Evolutionary conservation across 2,113 vertebrate genomes (phyloP).

Genomic region (Spea bombifrons): DNA sequence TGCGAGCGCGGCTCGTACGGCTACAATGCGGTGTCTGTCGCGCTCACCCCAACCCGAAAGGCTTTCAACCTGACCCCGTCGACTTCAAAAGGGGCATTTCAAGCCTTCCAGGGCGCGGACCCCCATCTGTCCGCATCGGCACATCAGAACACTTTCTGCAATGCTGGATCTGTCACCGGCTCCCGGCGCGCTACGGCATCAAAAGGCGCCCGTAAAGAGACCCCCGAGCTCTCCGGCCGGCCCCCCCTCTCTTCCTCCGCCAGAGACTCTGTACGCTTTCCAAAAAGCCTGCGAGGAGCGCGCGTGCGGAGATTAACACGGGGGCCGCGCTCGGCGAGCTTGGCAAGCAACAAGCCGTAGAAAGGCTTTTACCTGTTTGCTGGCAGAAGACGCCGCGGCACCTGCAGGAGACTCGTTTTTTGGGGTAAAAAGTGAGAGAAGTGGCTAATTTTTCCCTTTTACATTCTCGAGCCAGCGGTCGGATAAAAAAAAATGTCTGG

Average conservation of each 20-base stretch:
- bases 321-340: slow-evolving; percentile 2
- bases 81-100: slow-evolving; percentile 30
- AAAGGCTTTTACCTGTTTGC: slow-evolving; percentile 26
- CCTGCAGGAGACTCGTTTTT: neutral
- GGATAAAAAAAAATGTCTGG: no score
- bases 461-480: no score
- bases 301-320: slow-evolving; percentile 12
- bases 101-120: slow-evolving; percentile 5
- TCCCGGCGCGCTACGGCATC: slow-evolving; percentile 3
- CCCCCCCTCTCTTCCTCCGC: neutral
- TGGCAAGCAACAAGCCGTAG: neutral
- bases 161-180: slow-evolving; percentile 23
- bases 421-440: no score
- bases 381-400: slow-evolving; percentile 11
- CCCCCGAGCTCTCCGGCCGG: neutral
- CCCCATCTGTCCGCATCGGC: slow-evolving; percentile 14
- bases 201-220: slow-evolving; percentile 1
- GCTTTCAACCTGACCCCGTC: slow-evolving; percentile 37
- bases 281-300: slow-evolving; percentile 7
- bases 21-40: slow-evolving; percentile 24
- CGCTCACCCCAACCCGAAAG: slow-evolving; percentile 7
- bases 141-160: slow-evolving; percentile 30
- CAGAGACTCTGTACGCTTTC: neutral
- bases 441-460: no score
- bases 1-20: neutral